Base-by-base conservation (phyloP, 1,140 invertebrate genomes). In the Stegodyphus dumicola region DNA sequence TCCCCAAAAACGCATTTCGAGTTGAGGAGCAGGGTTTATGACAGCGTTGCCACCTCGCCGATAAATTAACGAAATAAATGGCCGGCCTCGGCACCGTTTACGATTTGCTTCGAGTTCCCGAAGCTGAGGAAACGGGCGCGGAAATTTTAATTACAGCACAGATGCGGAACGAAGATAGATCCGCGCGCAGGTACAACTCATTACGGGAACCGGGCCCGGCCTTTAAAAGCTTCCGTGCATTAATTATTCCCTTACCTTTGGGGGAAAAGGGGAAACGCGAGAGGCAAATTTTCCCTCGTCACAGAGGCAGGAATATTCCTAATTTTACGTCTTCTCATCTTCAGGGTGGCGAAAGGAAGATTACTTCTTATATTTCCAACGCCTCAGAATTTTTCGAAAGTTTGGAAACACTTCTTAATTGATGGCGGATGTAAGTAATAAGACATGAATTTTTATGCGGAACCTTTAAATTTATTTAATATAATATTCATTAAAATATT, bases 11-110 rank as follows among this genome's bases (percentile, higher is more conserved):
- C 78, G 51, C 56, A 73, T 81, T 81, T 56, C 69, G 48, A 70
- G 54, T 11, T 70, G 67, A 66, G 56, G 65, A 11, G 13, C 52
- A n/a, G 60, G 9, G 69, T 69, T 81, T 81, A 81, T 81, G 78
- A 81, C 78, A 54, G 52, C 78, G 69, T 81, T 81, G 78, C 78
- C 78, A 81, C 78, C 78, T 73, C 17, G 48, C 54, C 78, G 78
- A 81, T 81, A 81, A 81, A 81, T 81, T 81, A 81, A 81, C 66
- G 78, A 81, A 81, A 81, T 69, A 81, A 81, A 81, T 81, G 69
- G 78, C 69, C 52, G 70, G 78, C 78, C 13, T 18, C 77, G 33
- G 54, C 78, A 13, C 67, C 78, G 71, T 80, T 80, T 80, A 71
- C 53, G 77, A 80, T 80, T 80, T 71, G 77, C 10, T 67, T 17